A percentile compares a stretch with the other conserved stretches of the same genome.
These are phyloP conservation scores for Xenentodon cancila DNA, from an alignment of 2,797 vertebrate species.

Conservation along the genomic window DNA sequence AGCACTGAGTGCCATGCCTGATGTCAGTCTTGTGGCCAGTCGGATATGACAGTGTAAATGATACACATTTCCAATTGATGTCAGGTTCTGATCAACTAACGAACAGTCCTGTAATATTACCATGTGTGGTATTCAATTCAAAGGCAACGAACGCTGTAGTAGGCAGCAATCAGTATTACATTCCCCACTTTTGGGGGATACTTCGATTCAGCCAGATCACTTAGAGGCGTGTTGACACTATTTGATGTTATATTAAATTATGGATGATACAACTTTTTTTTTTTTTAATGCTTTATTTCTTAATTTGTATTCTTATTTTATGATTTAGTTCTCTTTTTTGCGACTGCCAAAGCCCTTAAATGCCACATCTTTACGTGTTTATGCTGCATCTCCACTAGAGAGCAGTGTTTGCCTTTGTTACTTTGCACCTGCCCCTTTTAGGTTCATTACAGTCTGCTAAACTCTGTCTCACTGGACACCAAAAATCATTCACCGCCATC, in stretches of 20 bases:
- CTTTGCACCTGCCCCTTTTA: constrained; percentile 63
- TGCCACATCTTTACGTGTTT: constrained; percentile 42
- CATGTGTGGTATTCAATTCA: constrained; percentile 70
- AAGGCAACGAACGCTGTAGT: constrained; percentile 61
- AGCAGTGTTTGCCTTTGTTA: constrained; percentile 72
- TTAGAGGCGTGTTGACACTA: constrained; percentile 57
- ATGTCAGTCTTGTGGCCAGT: constrained; percentile 15
- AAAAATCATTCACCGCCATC: constrained; percentile 48
- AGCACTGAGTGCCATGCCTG: constrained; percentile 23
- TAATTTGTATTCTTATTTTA: constrained; percentile 31
- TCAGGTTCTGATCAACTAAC: constrained; percentile 29
- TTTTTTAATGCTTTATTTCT: constrained; percentile 61
- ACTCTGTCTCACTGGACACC: constrained; percentile 18
- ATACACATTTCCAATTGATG: constrained; percentile 18
- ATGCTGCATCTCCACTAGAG: constrained; percentile 71
- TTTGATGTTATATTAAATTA: constrained; percentile 76
- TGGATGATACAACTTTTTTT: constrained; percentile 58
- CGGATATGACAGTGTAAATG: constrained; percentile 25
- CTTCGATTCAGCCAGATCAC: constrained; percentile 55
- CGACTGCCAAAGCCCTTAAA: constrained; percentile 50
- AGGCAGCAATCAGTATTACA: constrained; percentile 78
- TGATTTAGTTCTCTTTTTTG: constrained; percentile 30
- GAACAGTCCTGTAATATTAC: constrained; percentile 58
- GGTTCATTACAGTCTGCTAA: constrained; percentile 17
- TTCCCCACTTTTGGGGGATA: constrained; percentile 50